A percentile compares a stretch with the other conserved stretches of the same genome.
These are phyloP conservation scores for Microcebus lehilahytsara DNA, from an alignment of 2,113 vertebrate genomes.

Conservation along the genomic window DNA sequence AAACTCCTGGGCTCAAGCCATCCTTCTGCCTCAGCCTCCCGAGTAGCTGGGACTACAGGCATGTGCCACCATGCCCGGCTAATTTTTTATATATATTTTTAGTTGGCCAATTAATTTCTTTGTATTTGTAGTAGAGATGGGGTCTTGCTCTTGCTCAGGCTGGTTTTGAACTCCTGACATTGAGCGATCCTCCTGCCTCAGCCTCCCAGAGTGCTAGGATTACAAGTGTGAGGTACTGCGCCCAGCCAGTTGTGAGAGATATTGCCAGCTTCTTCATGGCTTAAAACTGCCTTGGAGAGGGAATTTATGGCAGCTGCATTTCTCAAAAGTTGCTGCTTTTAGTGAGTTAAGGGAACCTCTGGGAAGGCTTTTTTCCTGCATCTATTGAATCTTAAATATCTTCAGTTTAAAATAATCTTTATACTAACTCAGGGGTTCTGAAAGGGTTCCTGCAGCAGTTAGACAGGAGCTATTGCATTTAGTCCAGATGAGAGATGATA, in stretches of 20 bases:
- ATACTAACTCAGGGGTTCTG: not conserved
- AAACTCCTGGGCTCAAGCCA: no score
- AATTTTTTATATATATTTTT: no score
- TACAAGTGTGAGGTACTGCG: no score
- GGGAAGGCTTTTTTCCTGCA: not conserved
- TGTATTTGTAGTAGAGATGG: no score
- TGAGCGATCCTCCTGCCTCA: no score
- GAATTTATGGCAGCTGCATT: not conserved
- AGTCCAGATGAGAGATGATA: not conserved
- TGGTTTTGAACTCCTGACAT: no score
- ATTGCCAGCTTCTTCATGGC: not conserved
- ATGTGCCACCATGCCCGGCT: no score
- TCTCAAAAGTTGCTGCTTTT: not conserved
- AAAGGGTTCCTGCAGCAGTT: not conserved
- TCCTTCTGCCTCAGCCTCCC: no score
- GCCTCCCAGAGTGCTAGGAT: no score
- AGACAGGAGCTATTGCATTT: not conserved
- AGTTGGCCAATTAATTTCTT: no score
- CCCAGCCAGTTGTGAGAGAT: not conserved
- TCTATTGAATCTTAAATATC: not conserved
- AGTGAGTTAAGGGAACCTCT: not conserved
- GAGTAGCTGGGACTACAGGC: no score
- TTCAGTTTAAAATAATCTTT: conserved; percentile 24
- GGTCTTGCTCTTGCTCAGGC: no score
- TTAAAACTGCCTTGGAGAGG: not conserved